Evolutionary conservation across 1,140 invertebrate genomes (phyloP).

Genomic region (Zaprionus davidi): DNA sequence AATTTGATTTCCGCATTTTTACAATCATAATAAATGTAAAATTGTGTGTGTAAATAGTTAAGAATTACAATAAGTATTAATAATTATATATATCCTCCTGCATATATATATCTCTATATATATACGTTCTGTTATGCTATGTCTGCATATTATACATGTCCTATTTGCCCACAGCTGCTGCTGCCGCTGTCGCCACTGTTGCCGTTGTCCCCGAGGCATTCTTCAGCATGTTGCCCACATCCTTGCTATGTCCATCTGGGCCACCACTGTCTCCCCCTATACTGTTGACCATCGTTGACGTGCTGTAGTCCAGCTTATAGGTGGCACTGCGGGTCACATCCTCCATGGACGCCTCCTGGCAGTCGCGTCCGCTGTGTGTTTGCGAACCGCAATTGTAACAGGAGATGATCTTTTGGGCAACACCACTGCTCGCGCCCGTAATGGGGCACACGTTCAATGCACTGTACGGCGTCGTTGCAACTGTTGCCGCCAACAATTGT

Average conservation of each 20-base stretch:
- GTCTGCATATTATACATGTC: slow-evolving; percentile 27
- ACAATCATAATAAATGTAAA: slow-evolving; percentile 74
- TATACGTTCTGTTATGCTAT: slow-evolving; percentile 8
- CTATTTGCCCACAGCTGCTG: slow-evolving; percentile 63
- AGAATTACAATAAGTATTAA: slow-evolving; percentile 65
- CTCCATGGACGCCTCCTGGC: slow-evolving; percentile 94
- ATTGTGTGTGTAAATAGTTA: slow-evolving; percentile 68
- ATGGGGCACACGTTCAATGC: slow-evolving; percentile 65
- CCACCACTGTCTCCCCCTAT: slow-evolving; percentile 16
- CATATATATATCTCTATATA: slow-evolving; percentile 37
- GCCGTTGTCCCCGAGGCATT: slow-evolving; percentile 47
- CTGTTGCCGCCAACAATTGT: slow-evolving; percentile 45
- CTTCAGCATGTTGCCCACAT: slow-evolving; percentile 48
- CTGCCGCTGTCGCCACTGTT: slow-evolving; percentile 33
- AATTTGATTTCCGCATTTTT: slow-evolving; percentile 83
- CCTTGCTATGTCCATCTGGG: slow-evolving; percentile 45
- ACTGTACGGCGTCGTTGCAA: slow-evolving; percentile 49
- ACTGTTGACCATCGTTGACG: slow-evolving; percentile 41
- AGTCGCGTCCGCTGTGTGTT: slow-evolving; percentile 92
- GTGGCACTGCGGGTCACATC: slow-evolving; percentile 90
- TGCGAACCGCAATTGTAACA: slow-evolving; percentile 91
- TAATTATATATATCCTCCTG: slow-evolving; percentile 56
- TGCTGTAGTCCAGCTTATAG: slow-evolving; percentile 87
- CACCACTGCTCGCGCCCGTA: slow-evolving; percentile 56
- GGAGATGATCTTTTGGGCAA: slow-evolving; percentile 82